Percentiles rank a stretch among this genome's conserved stretches.
Evolutionary conservation across 2,888 invertebrate genomes (phyloP).

Genomic region (Pristionchus entomophagus): DNA sequence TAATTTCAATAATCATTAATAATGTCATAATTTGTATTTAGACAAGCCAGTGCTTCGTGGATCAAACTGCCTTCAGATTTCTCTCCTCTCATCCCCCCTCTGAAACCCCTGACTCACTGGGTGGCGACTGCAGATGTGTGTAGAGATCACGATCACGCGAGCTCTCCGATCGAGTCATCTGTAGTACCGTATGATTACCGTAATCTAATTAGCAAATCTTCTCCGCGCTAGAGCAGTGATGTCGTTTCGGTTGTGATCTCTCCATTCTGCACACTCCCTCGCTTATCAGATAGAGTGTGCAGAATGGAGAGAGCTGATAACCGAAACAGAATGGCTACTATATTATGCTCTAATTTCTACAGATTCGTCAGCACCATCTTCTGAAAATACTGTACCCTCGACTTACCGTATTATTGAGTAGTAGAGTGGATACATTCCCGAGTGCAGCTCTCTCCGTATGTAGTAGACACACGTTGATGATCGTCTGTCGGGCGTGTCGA

Average conservation of each 20-base stretch:
- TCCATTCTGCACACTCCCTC: not conserved
- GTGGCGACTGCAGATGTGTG: constrained; percentile 42
- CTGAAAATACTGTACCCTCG: not conserved
- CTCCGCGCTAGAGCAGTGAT: no score
- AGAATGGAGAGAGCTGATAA: no score
- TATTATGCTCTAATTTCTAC: not conserved
- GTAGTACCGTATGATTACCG: not conserved
- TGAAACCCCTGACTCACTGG: not conserved
- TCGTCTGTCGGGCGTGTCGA: constrained; percentile 79
- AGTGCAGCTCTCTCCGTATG: constrained; percentile 57
- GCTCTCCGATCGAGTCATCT: constrained; percentile 48
- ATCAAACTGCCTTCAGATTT: not conserved
- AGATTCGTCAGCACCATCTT: not conserved
- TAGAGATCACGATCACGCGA: constrained; percentile 42
- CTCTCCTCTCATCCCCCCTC: not conserved
- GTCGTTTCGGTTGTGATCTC: not conserved
- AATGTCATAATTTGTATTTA: no score
- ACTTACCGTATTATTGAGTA: constrained; percentile 59
- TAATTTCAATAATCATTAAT: not conserved
- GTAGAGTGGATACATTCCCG: constrained; percentile 56
- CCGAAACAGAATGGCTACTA: no score
- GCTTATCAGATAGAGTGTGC: no score
- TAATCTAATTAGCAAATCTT: no score
- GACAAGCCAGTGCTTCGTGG: no score
- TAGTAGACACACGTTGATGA: constrained; percentile 91